phyloP scores from a whole-genome alignment of 2,797 vertebrate species.

The Gymnoscopelus braueri region DNA sequence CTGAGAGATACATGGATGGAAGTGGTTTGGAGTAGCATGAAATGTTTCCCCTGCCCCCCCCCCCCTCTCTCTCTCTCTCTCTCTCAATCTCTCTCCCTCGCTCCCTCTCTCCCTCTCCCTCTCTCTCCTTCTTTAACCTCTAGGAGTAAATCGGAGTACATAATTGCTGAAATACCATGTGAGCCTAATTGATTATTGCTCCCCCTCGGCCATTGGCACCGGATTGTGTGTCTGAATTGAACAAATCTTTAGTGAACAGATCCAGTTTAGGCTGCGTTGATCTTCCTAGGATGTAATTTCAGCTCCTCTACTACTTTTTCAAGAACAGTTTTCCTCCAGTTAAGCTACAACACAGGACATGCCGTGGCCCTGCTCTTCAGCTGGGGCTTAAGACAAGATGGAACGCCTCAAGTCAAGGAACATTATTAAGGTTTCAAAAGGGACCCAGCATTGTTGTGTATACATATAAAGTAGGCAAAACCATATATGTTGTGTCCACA shows the following conservation, averaged over 20 bases:
- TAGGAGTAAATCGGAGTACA: slow-evolving; percentile 74
- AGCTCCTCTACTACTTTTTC: slow-evolving; percentile 43
- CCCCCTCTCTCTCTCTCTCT: background rate
- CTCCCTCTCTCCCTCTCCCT: background rate
- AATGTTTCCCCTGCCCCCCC: slow-evolving; percentile 58
- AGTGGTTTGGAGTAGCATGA: slow-evolving; percentile 82
- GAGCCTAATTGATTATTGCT: slow-evolving; percentile 78
- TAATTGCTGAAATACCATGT: slow-evolving; percentile 77
- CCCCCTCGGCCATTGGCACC: slow-evolving; percentile 68
- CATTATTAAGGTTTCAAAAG: too few relatives aligned
- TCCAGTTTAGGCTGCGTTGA: slow-evolving; percentile 51
- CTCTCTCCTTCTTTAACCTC: slow-evolving; percentile 47
- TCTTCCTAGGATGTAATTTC: slow-evolving; percentile 61
- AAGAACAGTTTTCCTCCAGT: slow-evolving; percentile 35
- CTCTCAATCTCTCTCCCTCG: too few relatives aligned
- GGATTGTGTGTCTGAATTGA: slow-evolving; percentile 62
- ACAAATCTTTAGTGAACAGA: slow-evolving; percentile 73
- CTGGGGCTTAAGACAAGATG: too few relatives aligned
- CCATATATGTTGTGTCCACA: too few relatives aligned
- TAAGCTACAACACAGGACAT: slow-evolving; percentile 23
- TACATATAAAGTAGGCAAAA: too few relatives aligned
- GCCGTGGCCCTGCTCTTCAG: slow-evolving; percentile 8
- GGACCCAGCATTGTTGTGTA: too few relatives aligned
- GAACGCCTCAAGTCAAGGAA: too few relatives aligned
- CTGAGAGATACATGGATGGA: slow-evolving; percentile 79